These are phyloP conservation scores for Spatulosminthurus flaviceps DNA, from an alignment of 2,888 invertebrate species.

Conservation along the genomic window DNA sequence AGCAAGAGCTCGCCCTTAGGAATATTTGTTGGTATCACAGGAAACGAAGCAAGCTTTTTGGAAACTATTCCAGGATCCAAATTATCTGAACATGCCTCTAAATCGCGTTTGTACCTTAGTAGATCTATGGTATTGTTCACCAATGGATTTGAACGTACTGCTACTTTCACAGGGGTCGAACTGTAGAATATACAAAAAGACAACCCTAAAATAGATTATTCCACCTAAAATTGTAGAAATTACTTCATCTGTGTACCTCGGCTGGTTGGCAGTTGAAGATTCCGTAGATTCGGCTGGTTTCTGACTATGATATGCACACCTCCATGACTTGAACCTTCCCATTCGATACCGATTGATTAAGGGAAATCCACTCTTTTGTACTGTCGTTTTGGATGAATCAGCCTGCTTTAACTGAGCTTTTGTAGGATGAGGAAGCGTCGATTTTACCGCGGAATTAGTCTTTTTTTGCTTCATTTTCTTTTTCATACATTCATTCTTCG, in stretches of 20 bases:
- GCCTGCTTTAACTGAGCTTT: conserved; percentile 19
- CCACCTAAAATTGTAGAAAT: not conserved
- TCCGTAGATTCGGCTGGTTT: not conserved
- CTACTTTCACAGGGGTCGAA: not conserved
- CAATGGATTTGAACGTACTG: conserved; percentile 35
- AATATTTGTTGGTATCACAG: conserved; percentile 37
- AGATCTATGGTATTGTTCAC: conserved; percentile 53
- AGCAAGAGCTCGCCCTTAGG: conserved; percentile 35
- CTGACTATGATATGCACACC: not conserved
- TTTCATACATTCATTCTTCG: not conserved
- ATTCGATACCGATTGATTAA: not conserved
- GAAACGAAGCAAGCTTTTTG: conserved; percentile 46
- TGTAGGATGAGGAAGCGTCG: not conserved
- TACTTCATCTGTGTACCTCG: not conserved
- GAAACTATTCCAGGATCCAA: conserved; percentile 50
- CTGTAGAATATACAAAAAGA: not conserved
- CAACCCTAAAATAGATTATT: not conserved
- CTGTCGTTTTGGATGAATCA: not conserved
- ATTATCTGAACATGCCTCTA: conserved; percentile 49
- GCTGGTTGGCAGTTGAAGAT: not conserved
- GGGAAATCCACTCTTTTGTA: not conserved
- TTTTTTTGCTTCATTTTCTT: not conserved
- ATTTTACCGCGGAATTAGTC: not conserved
- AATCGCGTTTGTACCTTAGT: conserved; percentile 55
- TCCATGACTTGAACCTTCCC: conserved; percentile 10